Percentiles rank a stretch among this genome's conserved stretches.
phyloP scores from a whole-genome alignment of 2,113 vertebrate genomes.

The Neogobius melanostomus region DNA sequence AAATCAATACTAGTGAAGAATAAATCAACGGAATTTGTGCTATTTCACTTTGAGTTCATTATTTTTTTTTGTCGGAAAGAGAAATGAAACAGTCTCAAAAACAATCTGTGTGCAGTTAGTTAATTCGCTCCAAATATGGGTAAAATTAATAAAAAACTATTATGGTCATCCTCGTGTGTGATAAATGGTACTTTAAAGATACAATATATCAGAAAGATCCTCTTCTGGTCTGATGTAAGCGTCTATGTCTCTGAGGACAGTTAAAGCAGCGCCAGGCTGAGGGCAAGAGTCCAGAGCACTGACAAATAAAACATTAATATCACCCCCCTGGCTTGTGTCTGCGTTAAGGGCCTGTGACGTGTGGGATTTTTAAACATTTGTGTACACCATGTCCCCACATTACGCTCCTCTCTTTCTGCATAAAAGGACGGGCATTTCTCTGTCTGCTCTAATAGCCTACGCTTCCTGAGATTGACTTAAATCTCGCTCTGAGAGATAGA shows the following conservation, averaged over 20 bases:
- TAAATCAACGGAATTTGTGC: too few relatives aligned
- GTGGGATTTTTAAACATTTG: constrained; percentile 55
- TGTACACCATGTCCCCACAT: constrained; percentile 10
- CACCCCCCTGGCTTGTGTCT: constrained; percentile 60
- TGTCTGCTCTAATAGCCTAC: background rate
- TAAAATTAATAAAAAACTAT: background rate
- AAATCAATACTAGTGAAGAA: too few relatives aligned
- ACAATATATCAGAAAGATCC: background rate
- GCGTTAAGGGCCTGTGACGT: constrained; percentile 50
- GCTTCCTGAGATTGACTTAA: background rate
- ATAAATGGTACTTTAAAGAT: background rate
- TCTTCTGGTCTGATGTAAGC: background rate
- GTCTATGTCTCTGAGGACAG: constrained; percentile 18
- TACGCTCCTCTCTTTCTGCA: constrained; percentile 2
- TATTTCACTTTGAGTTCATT: too few relatives aligned
- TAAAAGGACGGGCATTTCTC: constrained; percentile 3
- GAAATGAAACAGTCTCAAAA: too few relatives aligned
- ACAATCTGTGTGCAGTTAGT: too few relatives aligned
- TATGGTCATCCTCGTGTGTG: background rate
- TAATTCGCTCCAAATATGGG: too few relatives aligned
- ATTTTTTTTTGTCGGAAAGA: too few relatives aligned
- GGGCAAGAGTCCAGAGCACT: constrained; percentile 47
- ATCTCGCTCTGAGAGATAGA: background rate
- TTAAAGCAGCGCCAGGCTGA: constrained; percentile 48
- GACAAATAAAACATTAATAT: constrained; percentile 50